Conservation (phyloP, 2,113 vertebrate species). For the Hassar affinis region DNA sequence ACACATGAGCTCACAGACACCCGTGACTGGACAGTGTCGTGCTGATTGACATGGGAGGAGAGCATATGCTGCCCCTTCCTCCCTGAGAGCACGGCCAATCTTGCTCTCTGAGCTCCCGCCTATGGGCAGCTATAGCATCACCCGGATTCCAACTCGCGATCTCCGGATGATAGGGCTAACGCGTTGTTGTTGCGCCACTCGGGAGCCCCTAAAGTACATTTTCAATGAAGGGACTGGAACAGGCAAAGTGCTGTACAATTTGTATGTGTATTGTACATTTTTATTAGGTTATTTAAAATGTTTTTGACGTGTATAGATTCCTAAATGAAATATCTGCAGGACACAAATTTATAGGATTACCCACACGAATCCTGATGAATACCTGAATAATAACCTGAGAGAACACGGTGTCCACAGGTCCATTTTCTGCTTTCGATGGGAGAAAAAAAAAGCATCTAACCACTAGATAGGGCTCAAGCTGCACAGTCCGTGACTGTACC, state of each 20-base stretch:
- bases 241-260: background rate
- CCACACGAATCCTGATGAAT: background rate
- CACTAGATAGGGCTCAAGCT: constrained; percentile 32
- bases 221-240: background rate
- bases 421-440: background rate
- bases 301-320: background rate
- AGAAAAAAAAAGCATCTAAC: background rate
- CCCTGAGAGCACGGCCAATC: too few relatives aligned
- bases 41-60: too few relatives aligned
- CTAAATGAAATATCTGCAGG: background rate
- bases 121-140: too few relatives aligned
- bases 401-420: background rate
- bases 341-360: background rate
- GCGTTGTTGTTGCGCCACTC: too few relatives aligned
- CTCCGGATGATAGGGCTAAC: too few relatives aligned
- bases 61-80: too few relatives aligned
- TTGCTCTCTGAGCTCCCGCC: too few relatives aligned
- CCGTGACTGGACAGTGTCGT: too few relatives aligned
- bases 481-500: background rate
- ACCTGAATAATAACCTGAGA: background rate
- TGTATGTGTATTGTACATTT: background rate
- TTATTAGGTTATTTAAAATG: background rate
- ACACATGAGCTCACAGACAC: too few relatives aligned
- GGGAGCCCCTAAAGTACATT: too few relatives aligned
- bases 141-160: too few relatives aligned